Conservation (phyloP, 2,113 vertebrate genomes). For the Elanus axillaris region DNA sequence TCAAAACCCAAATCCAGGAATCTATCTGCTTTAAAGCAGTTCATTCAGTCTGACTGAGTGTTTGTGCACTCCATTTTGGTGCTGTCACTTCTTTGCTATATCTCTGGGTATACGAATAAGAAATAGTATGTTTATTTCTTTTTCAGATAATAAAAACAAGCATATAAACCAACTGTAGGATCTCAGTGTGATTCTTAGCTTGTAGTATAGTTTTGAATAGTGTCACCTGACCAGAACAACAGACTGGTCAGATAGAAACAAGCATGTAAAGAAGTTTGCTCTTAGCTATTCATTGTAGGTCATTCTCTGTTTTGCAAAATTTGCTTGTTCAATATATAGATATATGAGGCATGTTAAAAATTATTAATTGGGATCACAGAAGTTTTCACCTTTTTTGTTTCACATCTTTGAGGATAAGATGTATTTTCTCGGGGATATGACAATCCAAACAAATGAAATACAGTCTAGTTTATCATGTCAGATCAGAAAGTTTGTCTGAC, state of each 20-base stretch:
- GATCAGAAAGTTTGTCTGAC: neutral
- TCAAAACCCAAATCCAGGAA: neutral
- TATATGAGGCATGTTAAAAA: neutral
- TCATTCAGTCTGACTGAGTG: neutral
- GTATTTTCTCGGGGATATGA: neutral
- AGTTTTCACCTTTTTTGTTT: neutral
- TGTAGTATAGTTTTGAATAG: neutral
- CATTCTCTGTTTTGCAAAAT: neutral
- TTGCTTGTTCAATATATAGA: neutral
- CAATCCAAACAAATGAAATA: neutral
- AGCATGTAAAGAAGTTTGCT: neutral
- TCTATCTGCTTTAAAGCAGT: neutral
- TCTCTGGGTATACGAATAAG: neutral
- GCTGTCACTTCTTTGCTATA: neutral
- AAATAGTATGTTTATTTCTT: neutral
- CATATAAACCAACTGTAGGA: neutral
- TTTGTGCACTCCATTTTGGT: neutral
- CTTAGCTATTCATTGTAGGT: neutral
- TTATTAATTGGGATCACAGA: neutral
- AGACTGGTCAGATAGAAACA: neutral
- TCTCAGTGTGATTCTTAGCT: neutral
- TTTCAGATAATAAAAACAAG: neutral
- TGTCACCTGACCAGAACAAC: neutral
- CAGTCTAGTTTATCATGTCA: neutral
- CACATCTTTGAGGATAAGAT: neutral